A percentile compares a stretch with the other conserved stretches of the same genome.
phyloP scores from a whole-genome alignment of 2,888 invertebrate genomes.

The Acleris holmiana region DNA sequence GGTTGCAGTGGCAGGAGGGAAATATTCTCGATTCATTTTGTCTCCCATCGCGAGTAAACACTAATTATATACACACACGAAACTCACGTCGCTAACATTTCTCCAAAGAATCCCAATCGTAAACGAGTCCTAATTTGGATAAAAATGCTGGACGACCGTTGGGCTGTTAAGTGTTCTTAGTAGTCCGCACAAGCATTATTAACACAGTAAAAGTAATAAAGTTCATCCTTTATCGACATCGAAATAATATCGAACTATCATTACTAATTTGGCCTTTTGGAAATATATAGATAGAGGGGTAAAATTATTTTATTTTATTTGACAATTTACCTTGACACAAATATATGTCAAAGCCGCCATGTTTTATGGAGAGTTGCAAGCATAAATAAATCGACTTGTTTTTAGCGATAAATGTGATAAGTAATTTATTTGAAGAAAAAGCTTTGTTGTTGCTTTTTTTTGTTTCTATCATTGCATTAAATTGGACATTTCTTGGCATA shows the following conservation, averaged over 20 bases:
- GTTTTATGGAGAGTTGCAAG: slow-evolving; percentile 18
- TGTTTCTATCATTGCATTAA: too few relatives aligned
- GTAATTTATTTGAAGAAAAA: too few relatives aligned
- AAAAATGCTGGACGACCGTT: slow-evolving; percentile 52
- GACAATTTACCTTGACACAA: slow-evolving; percentile 67
- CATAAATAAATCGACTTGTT: slow-evolving; percentile 4
- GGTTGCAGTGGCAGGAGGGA: slow-evolving; percentile 70
- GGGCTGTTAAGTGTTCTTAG: slow-evolving; percentile 49
- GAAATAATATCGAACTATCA: not conserved
- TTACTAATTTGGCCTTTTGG: slow-evolving; percentile 4
- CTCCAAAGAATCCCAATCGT: slow-evolving; percentile 42
- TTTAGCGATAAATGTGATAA: too few relatives aligned
- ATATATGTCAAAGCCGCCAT: slow-evolving; percentile 57
- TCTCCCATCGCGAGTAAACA: slow-evolving; percentile 66
- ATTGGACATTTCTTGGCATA: too few relatives aligned
- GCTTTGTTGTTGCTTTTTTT: too few relatives aligned
- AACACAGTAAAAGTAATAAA: slow-evolving; percentile 11
- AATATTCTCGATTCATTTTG: slow-evolving; percentile 75
- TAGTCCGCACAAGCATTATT: slow-evolving; percentile 69
- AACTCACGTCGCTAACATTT: slow-evolving; percentile 47
- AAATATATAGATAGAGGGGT: slow-evolving; percentile 2
- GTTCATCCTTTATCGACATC: slow-evolving; percentile 8
- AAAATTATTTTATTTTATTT: slow-evolving; percentile 42
- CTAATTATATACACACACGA: slow-evolving; percentile 49
- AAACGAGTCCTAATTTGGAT: slow-evolving; percentile 42